A percentile compares a stretch with the other conserved stretches of the same genome.
These are phyloP conservation scores for Merodon equestris DNA, from an alignment of 2,888 invertebrate genomes.

Conservation along the genomic window DNA sequence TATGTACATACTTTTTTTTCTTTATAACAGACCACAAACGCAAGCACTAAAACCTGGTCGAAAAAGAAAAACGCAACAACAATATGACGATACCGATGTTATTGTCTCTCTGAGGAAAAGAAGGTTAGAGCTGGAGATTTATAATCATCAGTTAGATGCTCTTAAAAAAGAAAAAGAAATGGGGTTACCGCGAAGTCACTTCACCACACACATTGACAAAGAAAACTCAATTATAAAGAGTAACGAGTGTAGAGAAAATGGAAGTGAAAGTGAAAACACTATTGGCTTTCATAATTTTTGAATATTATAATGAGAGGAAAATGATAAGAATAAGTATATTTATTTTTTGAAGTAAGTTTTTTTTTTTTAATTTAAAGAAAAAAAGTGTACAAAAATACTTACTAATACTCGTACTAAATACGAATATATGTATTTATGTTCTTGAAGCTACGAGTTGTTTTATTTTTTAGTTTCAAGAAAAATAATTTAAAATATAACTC, in stretches of 20 bases:
- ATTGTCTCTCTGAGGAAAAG: constrained; percentile 14
- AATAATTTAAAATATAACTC: too few relatives aligned
- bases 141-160: constrained; percentile 27
- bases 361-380: too few relatives aligned
- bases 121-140: constrained; percentile 30
- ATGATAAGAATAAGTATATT: too few relatives aligned
- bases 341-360: too few relatives aligned
- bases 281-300: too few relatives aligned
- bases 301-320: too few relatives aligned
- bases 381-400: too few relatives aligned
- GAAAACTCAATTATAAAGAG: constrained; percentile 11
- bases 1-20: constrained; percentile 1
- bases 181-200: constrained; percentile 28
- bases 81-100: constrained; percentile 8
- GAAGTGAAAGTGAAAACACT: too few relatives aligned
- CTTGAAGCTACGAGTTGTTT: too few relatives aligned
- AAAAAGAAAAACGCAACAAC: constrained; percentile 21
- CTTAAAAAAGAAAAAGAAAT: constrained; percentile 24
- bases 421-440: too few relatives aligned
- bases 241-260: constrained; percentile 21
- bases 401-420: too few relatives aligned
- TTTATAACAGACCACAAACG: constrained; percentile 16
- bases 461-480: too few relatives aligned
- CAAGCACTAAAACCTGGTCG: constrained; percentile 16
- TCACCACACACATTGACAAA: constrained; percentile 21